Base-by-base conservation (phyloP, 2,888 invertebrate species). In the Sinohyriopsis cumingii region DNA sequence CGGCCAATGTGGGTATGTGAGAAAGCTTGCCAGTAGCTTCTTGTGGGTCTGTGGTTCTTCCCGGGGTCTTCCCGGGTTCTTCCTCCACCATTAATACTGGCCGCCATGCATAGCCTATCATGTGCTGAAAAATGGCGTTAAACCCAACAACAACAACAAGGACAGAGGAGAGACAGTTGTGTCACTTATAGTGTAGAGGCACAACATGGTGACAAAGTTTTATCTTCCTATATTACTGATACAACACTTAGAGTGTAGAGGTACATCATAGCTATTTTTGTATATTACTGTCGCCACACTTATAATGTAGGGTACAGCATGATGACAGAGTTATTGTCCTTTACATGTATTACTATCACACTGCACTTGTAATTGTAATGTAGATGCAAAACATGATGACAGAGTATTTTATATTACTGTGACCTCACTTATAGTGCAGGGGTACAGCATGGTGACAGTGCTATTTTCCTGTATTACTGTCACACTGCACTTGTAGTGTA, bases 361-460 rank as follows among this genome's bases (percentile, higher is more conserved):
- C 7, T 33, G 33, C 25, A 25, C 25, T 25, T 25, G 25, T 25
- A 25, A n/a, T n/a, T n/a, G n/a, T n/a, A n/a, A n/a, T n/a, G 82
- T 88, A 15, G 84, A 87, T 71, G 86, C 85, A 9, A 81, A 85
- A 25, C 87, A 88, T 75, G 82, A 86, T 75, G 81, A 81, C 69
- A 67, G 87, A 61, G 82, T 82, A 45, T 57, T 20, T 9, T 33
- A 33, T 33, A 33, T 33, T 24, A 61, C 61, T 61, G 22, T 33
- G 45, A 15, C n/a, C 62, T 24, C 63, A 9, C 55, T 64, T 77
- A 12, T 75, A 88, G 86, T n/a, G 82, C 88, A 15, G 84, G 87
- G 71, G 86, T 86, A 12, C 81, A 85, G 24, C 87, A 88, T 75
- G 83, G 86, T 75, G 81, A 81, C 70, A 67, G 33, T 28, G 33